Conservation (phyloP, 2,888 invertebrate genomes). For the Athetis lepigone region DNA sequence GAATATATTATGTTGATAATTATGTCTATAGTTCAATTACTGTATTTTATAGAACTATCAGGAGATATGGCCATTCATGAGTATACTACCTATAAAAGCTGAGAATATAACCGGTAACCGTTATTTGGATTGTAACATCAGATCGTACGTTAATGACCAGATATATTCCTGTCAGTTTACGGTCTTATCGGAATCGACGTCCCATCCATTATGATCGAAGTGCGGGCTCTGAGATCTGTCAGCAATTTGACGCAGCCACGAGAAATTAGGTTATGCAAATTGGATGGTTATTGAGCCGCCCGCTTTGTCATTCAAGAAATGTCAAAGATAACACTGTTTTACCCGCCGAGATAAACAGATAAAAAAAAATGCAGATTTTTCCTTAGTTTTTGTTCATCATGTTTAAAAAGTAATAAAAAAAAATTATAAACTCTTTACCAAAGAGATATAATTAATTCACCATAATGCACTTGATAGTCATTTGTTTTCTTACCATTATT, state of each 20-base stretch:
- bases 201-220: conserved; percentile 75
- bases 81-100: conserved; percentile 22
- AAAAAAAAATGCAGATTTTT: conserved; percentile 32
- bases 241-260: conserved; percentile 80
- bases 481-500: background rate
- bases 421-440: too few species aligned
- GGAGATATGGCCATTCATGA: background rate
- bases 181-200: conserved; percentile 74
- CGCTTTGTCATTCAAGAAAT: conserved; percentile 75
- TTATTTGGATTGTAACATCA: conserved; percentile 44
- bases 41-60: background rate
- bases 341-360: conserved; percentile 32
- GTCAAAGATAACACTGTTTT: conserved; percentile 71
- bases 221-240: conserved; percentile 75
- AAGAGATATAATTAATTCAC: too few species aligned
- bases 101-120: conserved; percentile 19
- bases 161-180: conserved; percentile 75
- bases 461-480: too few species aligned
- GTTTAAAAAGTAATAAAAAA: background rate
- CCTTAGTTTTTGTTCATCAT: conserved; percentile 2
- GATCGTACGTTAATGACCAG: conserved; percentile 61
- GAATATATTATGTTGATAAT: too few species aligned
- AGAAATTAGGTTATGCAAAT: conserved; percentile 86
- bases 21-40: too few species aligned
- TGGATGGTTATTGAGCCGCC: conserved; percentile 77